Conservation (phyloP, 2,113 vertebrate genomes). For the Parotia lawesii region DNA sequence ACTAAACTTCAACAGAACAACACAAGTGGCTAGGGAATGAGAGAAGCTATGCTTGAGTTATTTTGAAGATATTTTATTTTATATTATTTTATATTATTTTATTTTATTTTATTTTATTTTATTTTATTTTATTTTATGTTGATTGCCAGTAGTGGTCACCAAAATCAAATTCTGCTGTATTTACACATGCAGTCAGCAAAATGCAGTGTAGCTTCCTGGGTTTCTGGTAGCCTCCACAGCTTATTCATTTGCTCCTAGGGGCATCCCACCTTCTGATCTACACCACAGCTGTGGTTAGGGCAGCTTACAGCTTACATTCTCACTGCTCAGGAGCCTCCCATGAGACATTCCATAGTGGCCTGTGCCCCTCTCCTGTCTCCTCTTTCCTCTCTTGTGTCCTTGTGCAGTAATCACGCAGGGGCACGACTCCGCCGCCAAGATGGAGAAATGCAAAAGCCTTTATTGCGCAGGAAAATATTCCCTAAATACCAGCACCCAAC, state of each 20-base stretch:
- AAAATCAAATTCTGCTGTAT: not conserved
- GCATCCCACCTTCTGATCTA: not conserved
- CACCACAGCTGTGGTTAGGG: fast-evolving
- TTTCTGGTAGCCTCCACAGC: not conserved
- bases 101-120: too few relatives aligned
- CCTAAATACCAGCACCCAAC: too few relatives aligned
- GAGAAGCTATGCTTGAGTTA: not conserved
- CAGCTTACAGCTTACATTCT: not conserved
- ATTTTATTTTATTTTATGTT: not conserved
- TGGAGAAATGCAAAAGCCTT: too few relatives aligned
- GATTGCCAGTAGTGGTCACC: not conserved
- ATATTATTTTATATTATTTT: too few relatives aligned
- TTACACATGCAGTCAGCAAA: not conserved
- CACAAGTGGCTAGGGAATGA: not conserved
- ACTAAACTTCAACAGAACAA: not conserved
- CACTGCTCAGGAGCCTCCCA: not conserved
- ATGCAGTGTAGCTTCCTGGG: not conserved
- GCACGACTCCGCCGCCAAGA: too few relatives aligned
- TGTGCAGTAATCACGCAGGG: too few relatives aligned
- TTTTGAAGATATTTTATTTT: not conserved
- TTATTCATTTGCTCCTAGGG: not conserved
- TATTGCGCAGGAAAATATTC: too few relatives aligned
- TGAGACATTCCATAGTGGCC: fast-evolving
- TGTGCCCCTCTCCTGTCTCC: not conserved
- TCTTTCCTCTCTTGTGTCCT: not conserved